Base-by-base conservation (phyloP, 2,113 vertebrate species). In the Antechinus flavipes region DNA sequence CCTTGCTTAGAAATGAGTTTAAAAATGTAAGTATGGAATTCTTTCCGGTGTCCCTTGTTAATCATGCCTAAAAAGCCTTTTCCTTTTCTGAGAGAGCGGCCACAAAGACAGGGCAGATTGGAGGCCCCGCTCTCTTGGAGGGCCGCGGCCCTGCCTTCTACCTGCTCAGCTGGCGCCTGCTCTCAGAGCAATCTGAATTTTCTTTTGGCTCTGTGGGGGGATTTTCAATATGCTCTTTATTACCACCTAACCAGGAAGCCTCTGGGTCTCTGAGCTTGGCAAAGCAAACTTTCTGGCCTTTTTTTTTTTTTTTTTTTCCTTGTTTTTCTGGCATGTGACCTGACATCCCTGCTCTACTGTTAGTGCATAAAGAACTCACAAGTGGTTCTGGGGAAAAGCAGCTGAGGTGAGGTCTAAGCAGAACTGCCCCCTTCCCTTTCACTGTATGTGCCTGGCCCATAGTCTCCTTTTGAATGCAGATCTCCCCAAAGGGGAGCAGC, bases 141-240 rank as follows among this genome's bases (percentile, higher is more conserved):
- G 0, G 53, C 91, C n/a, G 23, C 54, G 46, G 46, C 84, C 42
- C 91, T 91, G 68, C 93, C 93, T 93, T 35, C 93, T 30, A 52
- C 93, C 90, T 91, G 35, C 90, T 91, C 93, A 91, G 95, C 95
- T 94, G 93, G 58, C 93, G 91, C 90, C 90, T 94, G 35, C 11
- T 35, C 91, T 97, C 84, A 54, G 90, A 94, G 93, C 93, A 96
- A 96, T 35, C 89, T 94, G 54, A 76, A 92, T 92, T 90, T 94
- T 92, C 93, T 97, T 50, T 76, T 91, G 89, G 54, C 50, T 94
- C 35, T 53, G 95, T 22, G 68, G 95, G 26, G 90, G 96, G 89
- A 97, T 95, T 97, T 98, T 98, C 97, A 98, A 94, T 95, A 96
- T 94, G 93, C 89, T 95, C 90, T 96, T 95, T 95, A 96, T 93